These are phyloP conservation scores for Blera fallax DNA, from an alignment of 2,888 invertebrate genomes.

Conservation along the genomic window DNA sequence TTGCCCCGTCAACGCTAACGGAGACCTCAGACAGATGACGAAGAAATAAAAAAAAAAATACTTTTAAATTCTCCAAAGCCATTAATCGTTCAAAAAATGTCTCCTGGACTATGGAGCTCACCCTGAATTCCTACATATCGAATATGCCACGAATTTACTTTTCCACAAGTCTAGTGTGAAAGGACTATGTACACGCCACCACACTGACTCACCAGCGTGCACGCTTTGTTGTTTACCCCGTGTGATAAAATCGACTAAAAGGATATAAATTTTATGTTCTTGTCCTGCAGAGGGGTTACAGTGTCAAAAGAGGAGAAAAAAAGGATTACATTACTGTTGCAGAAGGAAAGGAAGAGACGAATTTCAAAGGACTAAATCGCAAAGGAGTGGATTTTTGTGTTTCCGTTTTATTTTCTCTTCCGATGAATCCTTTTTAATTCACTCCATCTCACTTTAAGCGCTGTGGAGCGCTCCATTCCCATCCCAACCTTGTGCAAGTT, in stretches of 20 bases:
- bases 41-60: background rate
- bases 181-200: conserved; percentile 22
- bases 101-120: conserved; percentile 3
- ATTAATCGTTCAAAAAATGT: conserved; percentile 55
- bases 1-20: conserved; percentile 7
- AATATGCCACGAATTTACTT: conserved; percentile 29
- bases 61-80: conserved; percentile 43
- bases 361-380: conserved; percentile 24
- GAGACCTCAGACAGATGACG: background rate
- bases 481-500: background rate
- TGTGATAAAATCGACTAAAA: conserved; percentile 56
- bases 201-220: conserved; percentile 21
- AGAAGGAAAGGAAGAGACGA: background rate
- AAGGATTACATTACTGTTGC: conserved; percentile 31
- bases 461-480: background rate
- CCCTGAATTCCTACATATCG: background rate
- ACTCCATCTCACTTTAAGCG: background rate
- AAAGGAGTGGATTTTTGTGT: conserved; percentile 23
- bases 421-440: conserved; percentile 38
- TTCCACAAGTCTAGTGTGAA: conserved; percentile 33
- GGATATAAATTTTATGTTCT: conserved; percentile 51
- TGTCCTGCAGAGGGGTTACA: background rate
- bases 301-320: conserved; percentile 12
- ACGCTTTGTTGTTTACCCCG: conserved; percentile 35
- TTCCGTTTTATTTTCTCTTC: conserved; percentile 16